Base-by-base conservation (phyloP, 2,888 invertebrate species). In the Acutogordius australiensis region DNA sequence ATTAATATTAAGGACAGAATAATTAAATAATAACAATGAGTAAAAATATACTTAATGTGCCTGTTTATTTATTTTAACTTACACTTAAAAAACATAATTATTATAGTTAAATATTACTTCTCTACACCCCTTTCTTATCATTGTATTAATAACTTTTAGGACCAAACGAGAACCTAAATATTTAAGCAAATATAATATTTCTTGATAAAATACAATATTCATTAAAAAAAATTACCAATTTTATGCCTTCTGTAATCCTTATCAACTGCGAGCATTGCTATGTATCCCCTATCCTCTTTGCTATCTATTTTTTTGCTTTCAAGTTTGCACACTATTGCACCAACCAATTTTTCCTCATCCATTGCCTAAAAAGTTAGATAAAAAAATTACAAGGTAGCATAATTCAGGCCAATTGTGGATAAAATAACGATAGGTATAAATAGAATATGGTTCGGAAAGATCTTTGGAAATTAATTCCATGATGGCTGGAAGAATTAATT, bases 361-460 rank as follows among this genome's bases (percentile, higher is more conserved):
- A 23, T 79, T 63, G 79, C 79, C 66, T 57, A 57, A 30, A 57
- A 30, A 37, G 8, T 37, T 37, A 37, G 37, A 37, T 37, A 37
- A 37, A 18, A 37, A 8, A 37, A 37, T 37, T 74, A 82, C 82
- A 76, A 97, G 76, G 75, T 88, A 90, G 75, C 94, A 97, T 65
- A 97, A 77, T 74, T 91, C 85, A 71, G 94, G 94, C 97, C 97
- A 99, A 73, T 94, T 94, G 73, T 97, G 90, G 72, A 97, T 91
- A 76, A 97, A 97, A 77, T 94, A 99, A 75, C 97, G 81, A 77
- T 97, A 97, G 30, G 97, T 99, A 74, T 97, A 99, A 76, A 97
- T 94, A 65, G 94, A 94, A 76, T 97, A 97, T 45, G 97, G 97
- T 78, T 97, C 97, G 62, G 91, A 91, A 66, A 97, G 78, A 77